Base-by-base conservation (phyloP, 2,113 vertebrate genomes). In the mouse (Mus musculus) region DNA sequence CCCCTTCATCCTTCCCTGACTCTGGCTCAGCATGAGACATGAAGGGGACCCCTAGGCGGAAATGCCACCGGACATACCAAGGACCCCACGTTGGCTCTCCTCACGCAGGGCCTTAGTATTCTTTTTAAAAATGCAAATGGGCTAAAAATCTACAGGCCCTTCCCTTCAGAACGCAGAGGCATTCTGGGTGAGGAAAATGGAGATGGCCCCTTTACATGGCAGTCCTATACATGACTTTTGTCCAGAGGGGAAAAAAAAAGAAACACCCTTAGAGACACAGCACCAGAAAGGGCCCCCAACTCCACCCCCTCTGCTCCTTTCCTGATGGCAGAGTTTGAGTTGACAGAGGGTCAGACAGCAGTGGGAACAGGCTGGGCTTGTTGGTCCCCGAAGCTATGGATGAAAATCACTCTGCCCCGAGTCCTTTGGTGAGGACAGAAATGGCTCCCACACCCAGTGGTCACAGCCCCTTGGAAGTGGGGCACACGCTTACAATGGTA, bases 401-500 rank as follows among this genome's bases (percentile, higher is more conserved):
- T 56, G 90, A 94, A 59, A 85, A 75, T 26, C 69, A n/a, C 19
- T 61, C 19, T 72, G 61, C 65, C 77, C 36, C 54, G 63, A 69
- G 86, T 72, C 82, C 82, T 84, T 75, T 17, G 77, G 88, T 71
- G 88, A 96, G 67, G 89, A 89, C 96, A 46, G 92, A 94, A 13
- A 1, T 42, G 85, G 96, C 49, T 95, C 81, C 95, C 61, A 67
- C 6, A 42, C 54, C 73, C 54, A 52, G 75, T 77, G 75, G 84
- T 78, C 72, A 82, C 92, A 95, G 90, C 85, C 90, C 97, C 95
- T 61, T 7, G 30, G 5, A 89, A 46, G 81, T 59, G 17, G 30
- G 82, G 61, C 94, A 81, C 26, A 65, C 65, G 95, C 91, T 97
- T 73, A 97, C 93, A 76, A 96, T 4, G 24, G 96, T 39, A 97